phyloP scores from a whole-genome alignment of 1,140 invertebrate genomes.

The Leucophenga varia region DNA sequence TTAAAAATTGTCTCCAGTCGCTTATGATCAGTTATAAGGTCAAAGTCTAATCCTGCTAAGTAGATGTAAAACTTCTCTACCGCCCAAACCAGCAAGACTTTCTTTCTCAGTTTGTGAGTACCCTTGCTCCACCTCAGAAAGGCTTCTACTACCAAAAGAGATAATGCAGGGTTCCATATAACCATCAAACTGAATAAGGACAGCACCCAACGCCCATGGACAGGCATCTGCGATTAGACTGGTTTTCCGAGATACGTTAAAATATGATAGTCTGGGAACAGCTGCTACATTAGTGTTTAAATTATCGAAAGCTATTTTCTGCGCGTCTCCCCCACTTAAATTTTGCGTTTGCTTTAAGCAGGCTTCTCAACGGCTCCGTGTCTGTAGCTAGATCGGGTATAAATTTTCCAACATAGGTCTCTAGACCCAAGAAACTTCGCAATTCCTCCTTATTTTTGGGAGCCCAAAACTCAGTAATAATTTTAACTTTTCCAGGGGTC shows the following conservation, averaged over 20 bases:
- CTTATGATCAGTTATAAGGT: constrained; percentile 50
- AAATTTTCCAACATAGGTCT: constrained; percentile 35
- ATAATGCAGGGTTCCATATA: constrained; percentile 5
- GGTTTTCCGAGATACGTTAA: constrained; percentile 48
- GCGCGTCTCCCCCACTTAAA: constrained; percentile 11
- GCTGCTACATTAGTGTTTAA: constrained; percentile 17
- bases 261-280: constrained; percentile 18
- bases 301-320: constrained; percentile 13
- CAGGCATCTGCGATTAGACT: too few relatives aligned
- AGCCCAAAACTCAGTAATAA: constrained; percentile 17
- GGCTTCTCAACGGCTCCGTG: constrained; percentile 28
- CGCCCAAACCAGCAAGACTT: constrained; percentile 38
- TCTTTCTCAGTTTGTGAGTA: constrained; percentile 56
- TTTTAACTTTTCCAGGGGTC: constrained; percentile 7
- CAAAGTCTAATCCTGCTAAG: constrained; percentile 41
- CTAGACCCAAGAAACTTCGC: constrained; percentile 36
- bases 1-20: constrained; percentile 24
- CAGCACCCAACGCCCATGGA: constrained; percentile 47
- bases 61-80: constrained; percentile 32
- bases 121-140: constrained; percentile 41
- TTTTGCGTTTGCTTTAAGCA: constrained; percentile 17
- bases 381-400: constrained; percentile 38
- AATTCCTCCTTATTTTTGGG: constrained; percentile 31
- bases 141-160: constrained; percentile 26
- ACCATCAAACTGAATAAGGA: too few relatives aligned